These are phyloP conservation scores for Himalopsyche kuldschensis DNA, from an alignment of 2,888 invertebrate genomes.

Conservation along the genomic window DNA sequence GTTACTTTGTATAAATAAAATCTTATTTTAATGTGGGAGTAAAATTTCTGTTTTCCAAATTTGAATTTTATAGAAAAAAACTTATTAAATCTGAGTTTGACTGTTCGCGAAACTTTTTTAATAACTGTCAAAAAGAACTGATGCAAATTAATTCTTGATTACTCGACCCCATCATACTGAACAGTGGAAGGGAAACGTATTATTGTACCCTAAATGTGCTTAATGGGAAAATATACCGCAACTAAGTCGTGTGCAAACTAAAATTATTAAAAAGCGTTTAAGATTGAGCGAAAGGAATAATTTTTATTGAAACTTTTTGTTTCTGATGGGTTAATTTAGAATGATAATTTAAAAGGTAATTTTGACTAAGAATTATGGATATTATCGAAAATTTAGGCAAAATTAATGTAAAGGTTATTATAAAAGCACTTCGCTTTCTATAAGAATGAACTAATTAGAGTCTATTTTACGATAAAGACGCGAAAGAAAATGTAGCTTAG, in stretches of 20 bases:
- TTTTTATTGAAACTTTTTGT: too few species aligned
- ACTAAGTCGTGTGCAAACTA: too few species aligned
- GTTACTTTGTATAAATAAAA: too few species aligned
- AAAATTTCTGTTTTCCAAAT: too few species aligned
- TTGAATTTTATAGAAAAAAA: too few species aligned
- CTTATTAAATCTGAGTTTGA: not conserved
- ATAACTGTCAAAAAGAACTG: constrained; percentile 7
- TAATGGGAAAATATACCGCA: too few species aligned
- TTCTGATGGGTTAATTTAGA: too few species aligned
- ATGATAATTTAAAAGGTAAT: too few species aligned
- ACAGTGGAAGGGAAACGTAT: not conserved
- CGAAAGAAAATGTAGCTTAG: not conserved
- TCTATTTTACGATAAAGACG: not conserved
- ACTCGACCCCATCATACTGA: not conserved
- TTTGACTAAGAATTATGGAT: too few species aligned
- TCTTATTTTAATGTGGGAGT: too few species aligned
- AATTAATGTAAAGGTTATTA: not conserved
- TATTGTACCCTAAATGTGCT: not conserved
- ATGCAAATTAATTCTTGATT: not conserved
- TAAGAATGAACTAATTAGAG: not conserved
- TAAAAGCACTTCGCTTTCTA: not conserved
- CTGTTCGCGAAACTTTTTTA: not conserved
- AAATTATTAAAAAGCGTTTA: too few species aligned
- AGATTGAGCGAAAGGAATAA: too few species aligned
- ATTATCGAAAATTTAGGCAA: not conserved